These are phyloP conservation scores for Acanthochromis polyacanthus DNA, from an alignment of 2,113 vertebrate species.

Conservation along the genomic window DNA sequence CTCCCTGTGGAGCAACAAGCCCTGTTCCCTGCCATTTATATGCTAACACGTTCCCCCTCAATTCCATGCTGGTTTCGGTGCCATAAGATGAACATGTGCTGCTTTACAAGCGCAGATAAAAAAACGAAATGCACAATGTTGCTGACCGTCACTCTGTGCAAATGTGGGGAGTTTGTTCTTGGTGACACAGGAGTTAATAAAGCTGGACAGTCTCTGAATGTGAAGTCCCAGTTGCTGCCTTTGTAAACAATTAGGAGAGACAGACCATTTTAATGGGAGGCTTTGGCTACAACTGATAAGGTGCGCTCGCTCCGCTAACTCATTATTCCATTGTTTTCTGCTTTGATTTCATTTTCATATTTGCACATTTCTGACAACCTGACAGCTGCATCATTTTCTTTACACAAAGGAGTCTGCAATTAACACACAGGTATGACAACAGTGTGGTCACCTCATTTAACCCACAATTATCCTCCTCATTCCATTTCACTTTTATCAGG, in stretches of 20 bases:
- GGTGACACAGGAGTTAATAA: constrained; percentile 71
- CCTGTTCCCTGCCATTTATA: constrained; percentile 70
- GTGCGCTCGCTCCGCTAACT: constrained; percentile 22
- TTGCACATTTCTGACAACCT: constrained; percentile 43
- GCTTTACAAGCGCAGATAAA: constrained; percentile 72
- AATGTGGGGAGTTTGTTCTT: constrained; percentile 44
- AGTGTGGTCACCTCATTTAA: constrained; percentile 11
- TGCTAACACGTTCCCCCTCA: constrained; percentile 69
- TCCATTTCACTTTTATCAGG: neutral
- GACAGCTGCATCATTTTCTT: constrained; percentile 44
- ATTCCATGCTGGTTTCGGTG: constrained; percentile 50
- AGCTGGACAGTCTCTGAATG: constrained; percentile 65
- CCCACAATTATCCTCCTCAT: neutral
- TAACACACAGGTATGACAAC: constrained; percentile 4
- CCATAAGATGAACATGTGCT: constrained; percentile 71
- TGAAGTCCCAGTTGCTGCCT: constrained; percentile 62
- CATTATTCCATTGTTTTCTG: constrained; percentile 57
- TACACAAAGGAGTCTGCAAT: constrained; percentile 26
- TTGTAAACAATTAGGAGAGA: constrained; percentile 70
- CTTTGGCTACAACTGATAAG: constrained; percentile 71
- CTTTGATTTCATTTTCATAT: constrained; percentile 56
- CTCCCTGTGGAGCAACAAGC: constrained; percentile 53
- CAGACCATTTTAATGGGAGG: constrained; percentile 58
- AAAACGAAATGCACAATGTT: constrained; percentile 20
- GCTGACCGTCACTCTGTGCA: constrained; percentile 23